These are phyloP conservation scores for Psix sp. DNA, from an alignment of 1,140 invertebrate species.

Conservation along the genomic window DNA sequence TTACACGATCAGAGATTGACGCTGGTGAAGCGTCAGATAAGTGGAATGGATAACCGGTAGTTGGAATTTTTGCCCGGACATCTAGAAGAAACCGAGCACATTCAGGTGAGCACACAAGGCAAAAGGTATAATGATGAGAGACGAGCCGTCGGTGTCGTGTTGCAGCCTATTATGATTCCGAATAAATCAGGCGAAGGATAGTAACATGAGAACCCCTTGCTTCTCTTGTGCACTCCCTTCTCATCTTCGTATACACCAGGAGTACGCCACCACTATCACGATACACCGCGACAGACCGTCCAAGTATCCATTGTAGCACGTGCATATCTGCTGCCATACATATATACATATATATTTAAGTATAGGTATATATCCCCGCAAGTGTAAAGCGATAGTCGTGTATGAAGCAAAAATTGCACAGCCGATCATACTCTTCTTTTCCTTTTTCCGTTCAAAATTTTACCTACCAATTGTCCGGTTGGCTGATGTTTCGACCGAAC, in stretches of 20 bases:
- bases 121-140: constrained; percentile 71
- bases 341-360: constrained; percentile 14
- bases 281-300: constrained; percentile 31
- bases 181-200: constrained; percentile 73
- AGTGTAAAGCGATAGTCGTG: no score
- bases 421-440: no score
- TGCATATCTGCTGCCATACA: constrained; percentile 39
- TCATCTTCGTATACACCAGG: constrained; percentile 58
- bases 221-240: constrained; percentile 53
- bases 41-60: constrained; percentile 55
- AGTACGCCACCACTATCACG: constrained; percentile 45
- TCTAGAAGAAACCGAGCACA: constrained; percentile 63
- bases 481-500: no score
- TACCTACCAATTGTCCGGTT: constrained; percentile 1
- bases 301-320: constrained; percentile 50
- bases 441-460: not conserved
- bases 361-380: no score
- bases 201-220: constrained; percentile 68
- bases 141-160: constrained; percentile 68
- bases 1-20: constrained; percentile 52
- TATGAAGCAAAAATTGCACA: no score
- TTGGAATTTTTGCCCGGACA: constrained; percentile 55
- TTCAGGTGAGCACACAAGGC: constrained; percentile 69
- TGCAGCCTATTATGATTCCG: constrained; percentile 73
- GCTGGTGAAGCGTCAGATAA: constrained; percentile 51